Percentiles rank a stretch among this genome's conserved stretches.
These are phyloP conservation scores for Anoplophora glabripennis DNA, from an alignment of 1,140 invertebrate species.

Conservation along the genomic window DNA sequence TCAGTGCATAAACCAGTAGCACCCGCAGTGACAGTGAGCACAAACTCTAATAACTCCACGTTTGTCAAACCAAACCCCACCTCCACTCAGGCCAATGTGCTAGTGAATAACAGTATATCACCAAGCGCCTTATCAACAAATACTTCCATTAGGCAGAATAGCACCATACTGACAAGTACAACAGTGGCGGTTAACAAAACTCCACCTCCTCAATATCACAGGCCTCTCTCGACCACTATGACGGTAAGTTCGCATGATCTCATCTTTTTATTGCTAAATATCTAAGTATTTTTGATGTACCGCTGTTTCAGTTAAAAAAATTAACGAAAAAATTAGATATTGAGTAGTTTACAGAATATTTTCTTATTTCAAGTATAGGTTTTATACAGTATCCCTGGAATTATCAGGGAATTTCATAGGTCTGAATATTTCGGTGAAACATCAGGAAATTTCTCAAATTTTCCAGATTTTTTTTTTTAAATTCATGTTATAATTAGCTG, in stretches of 20 bases:
- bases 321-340: too few relatives aligned
- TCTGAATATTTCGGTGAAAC: too few relatives aligned
- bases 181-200: slow-evolving; percentile 11
- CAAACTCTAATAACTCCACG: slow-evolving; percentile 12
- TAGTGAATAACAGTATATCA: slow-evolving; percentile 33
- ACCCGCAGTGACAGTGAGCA: slow-evolving; percentile 10
- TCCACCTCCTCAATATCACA: slow-evolving; percentile 21
- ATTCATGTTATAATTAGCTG: too few relatives aligned
- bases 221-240: slow-evolving; percentile 10
- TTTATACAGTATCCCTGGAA: too few relatives aligned
- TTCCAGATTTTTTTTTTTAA: too few relatives aligned
- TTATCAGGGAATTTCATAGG: too few relatives aligned
- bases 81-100: slow-evolving; percentile 29
- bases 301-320: too few relatives aligned
- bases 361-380: too few relatives aligned
- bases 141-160: slow-evolving; percentile 32
- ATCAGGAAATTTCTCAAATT: too few relatives aligned
- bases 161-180: slow-evolving; percentile 29
- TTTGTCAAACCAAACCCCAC: slow-evolving; percentile 7
- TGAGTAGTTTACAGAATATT: too few relatives aligned
- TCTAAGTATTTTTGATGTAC: too few relatives aligned
- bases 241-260: slow-evolving; percentile 2
- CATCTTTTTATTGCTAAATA: neutral
- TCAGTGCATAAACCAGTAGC: slow-evolving; percentile 1
- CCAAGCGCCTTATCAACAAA: slow-evolving; percentile 39